These are phyloP conservation scores for Clivina fossor DNA, from an alignment of 2,888 invertebrate species.

Conservation along the genomic window DNA sequence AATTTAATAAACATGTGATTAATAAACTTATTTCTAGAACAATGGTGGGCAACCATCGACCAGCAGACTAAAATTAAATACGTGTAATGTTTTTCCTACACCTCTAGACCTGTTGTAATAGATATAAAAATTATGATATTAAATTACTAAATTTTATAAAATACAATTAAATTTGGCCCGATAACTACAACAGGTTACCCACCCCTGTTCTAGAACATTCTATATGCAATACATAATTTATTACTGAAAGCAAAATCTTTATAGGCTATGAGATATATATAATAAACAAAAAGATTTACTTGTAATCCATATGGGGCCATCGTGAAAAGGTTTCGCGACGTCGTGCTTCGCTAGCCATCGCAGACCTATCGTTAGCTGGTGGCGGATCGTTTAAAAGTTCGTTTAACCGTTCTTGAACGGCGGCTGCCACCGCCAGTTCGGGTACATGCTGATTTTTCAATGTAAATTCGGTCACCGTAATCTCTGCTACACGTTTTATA, in stretches of 20 bases:
- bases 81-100: too few relatives aligned
- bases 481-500: constrained; percentile 76
- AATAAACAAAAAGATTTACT: constrained; percentile 59
- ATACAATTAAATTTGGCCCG: too few relatives aligned
- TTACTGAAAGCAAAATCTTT: not conserved
- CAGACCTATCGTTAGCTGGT: constrained; percentile 57
- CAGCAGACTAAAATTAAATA: too few relatives aligned
- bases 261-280: not conserved
- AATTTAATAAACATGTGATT: too few relatives aligned
- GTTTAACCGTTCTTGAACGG: constrained; percentile 82
- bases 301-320: constrained; percentile 97
- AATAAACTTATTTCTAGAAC: too few relatives aligned
- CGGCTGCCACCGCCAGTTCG: constrained; percentile 85
- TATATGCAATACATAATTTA: not conserved
- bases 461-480: constrained; percentile 80
- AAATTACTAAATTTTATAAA: too few relatives aligned
- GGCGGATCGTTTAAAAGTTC: constrained; percentile 64
- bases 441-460: constrained; percentile 81
- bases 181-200: too few relatives aligned
- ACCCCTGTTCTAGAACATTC: too few relatives aligned
- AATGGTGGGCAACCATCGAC: too few relatives aligned
- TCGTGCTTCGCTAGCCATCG: constrained; percentile 92
- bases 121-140: too few relatives aligned
- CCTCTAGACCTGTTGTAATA: too few relatives aligned
- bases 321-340: constrained; percentile 87